phyloP scores from a whole-genome alignment of 2,888 invertebrate genomes.

The Drosophila suboccidentalis region DNA sequence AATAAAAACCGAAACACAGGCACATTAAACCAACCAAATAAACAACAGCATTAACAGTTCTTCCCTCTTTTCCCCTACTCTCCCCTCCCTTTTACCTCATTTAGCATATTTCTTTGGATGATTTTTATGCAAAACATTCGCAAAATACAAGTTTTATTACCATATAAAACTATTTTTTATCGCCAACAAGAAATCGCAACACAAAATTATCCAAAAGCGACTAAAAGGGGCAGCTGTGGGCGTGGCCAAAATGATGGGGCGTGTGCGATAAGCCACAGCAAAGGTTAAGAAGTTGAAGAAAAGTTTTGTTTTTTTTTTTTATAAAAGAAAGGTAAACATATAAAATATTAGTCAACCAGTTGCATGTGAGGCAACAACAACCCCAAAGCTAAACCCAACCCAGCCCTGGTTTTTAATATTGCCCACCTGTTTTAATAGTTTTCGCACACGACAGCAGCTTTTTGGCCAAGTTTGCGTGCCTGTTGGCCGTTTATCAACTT shows the following conservation, averaged over 20 bases:
- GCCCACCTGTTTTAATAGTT: conserved; percentile 77
- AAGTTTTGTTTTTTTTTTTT: background rate
- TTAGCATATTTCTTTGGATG: conserved; percentile 40
- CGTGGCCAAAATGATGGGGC: conserved; percentile 28
- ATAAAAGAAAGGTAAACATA: background rate
- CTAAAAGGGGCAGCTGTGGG: conserved; percentile 15
- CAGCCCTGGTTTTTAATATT: conserved; percentile 30
- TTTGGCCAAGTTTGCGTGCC: conserved; percentile 75
- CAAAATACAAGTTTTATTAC: conserved; percentile 66
- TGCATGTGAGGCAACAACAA: conserved; percentile 41
- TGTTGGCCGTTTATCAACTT: conserved; percentile 55
- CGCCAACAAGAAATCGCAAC: conserved; percentile 61
- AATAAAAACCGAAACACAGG: conserved; percentile 24
- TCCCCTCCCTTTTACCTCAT: conserved; percentile 5
- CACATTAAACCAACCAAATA: conserved; percentile 16
- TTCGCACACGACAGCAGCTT: conserved; percentile 58
- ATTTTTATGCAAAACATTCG: conserved; percentile 56
- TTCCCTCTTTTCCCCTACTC: background rate
- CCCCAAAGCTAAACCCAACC: background rate
- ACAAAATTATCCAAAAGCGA: conserved; percentile 43
- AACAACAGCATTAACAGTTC: conserved; percentile 25
- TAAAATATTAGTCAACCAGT: conserved; percentile 74
- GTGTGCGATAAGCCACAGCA: conserved; percentile 26
- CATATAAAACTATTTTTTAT: conserved; percentile 79
- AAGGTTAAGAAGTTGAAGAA: conserved; percentile 1